phyloP scores from a whole-genome alignment of 2,113 vertebrate genomes.

The Rhinoptilus africanus region DNA sequence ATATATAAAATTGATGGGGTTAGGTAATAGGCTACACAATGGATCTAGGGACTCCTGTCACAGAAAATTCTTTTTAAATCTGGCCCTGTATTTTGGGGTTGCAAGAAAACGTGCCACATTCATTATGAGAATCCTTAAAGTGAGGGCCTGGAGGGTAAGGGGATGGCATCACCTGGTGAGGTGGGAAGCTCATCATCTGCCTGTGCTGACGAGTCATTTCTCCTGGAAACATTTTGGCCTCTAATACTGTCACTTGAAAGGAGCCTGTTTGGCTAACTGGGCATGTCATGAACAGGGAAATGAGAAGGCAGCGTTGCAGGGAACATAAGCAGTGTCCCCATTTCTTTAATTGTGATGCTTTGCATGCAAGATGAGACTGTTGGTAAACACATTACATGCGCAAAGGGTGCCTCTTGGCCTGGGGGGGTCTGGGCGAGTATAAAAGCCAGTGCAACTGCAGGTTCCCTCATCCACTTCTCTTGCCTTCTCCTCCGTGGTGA shows the following conservation, averaged over 20 bases:
- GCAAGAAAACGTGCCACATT: not conserved
- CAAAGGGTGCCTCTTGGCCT: too few species aligned
- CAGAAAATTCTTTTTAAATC: not conserved
- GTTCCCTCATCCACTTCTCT: too few species aligned
- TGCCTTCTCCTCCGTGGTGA: too few species aligned
- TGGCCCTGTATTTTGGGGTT: not conserved
- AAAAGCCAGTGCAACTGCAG: too few species aligned
- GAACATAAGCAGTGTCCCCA: not conserved
- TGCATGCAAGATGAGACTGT: too few species aligned
- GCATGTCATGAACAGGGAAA: not conserved
- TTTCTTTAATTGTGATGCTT: not conserved
- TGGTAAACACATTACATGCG: too few species aligned
- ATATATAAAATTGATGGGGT: not conserved
- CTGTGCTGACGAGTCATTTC: not conserved
- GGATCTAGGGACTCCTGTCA: not conserved
- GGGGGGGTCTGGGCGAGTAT: too few species aligned
- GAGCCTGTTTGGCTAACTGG: not conserved
- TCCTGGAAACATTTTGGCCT: not conserved
- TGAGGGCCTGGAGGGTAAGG: not conserved
- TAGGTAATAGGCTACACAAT: not conserved
- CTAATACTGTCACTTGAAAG: not conserved
- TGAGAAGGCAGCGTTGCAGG: not conserved
- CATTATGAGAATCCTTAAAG: not conserved
- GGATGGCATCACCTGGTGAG: not conserved
- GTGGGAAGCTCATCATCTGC: not conserved